These are phyloP conservation scores for Macroglossus sobrinus DNA, from an alignment of 2,113 vertebrate genomes.

Conservation along the genomic window DNA sequence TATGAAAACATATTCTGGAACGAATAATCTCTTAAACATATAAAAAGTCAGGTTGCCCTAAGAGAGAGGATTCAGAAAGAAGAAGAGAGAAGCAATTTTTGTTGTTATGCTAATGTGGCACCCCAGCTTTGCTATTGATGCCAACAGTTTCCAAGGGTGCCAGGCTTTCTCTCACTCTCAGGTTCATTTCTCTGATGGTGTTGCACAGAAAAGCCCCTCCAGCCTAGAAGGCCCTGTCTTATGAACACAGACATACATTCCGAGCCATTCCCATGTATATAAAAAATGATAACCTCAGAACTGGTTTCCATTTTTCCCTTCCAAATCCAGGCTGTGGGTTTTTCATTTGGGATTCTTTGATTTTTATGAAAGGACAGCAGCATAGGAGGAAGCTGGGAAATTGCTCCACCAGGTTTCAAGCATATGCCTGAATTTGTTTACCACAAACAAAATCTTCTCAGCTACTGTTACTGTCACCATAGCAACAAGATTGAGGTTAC, in stretches of 20 bases:
- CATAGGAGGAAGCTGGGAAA: slow-evolving; percentile 59
- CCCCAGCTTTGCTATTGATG: background rate
- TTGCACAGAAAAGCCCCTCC: background rate
- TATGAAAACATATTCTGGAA: slow-evolving; percentile 58
- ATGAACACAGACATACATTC: background rate
- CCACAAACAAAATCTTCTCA: slow-evolving; percentile 82
- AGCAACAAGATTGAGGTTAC: slow-evolving; percentile 82
- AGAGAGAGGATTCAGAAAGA: slow-evolving; percentile 58
- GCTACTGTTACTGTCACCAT: slow-evolving; percentile 81
- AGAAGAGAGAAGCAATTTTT: slow-evolving; percentile 68
- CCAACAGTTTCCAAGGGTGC: slow-evolving; percentile 30
- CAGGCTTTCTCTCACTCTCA: slow-evolving; percentile 24
- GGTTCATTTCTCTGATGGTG: background rate
- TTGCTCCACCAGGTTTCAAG: slow-evolving; percentile 60
- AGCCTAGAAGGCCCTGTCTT: background rate
- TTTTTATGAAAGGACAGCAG: slow-evolving; percentile 36
- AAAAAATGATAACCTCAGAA: background rate
- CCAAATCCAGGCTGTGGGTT: slow-evolving; percentile 61
- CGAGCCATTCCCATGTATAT: background rate
- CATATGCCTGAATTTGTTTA: slow-evolving; percentile 81
- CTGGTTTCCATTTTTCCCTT: slow-evolving; percentile 67
- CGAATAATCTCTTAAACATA: background rate
- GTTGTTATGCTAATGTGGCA: slow-evolving; percentile 1
- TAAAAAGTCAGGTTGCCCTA: slow-evolving; percentile 29
- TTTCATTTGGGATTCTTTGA: background rate